Conservation (phyloP, 2,113 vertebrate genomes). For the Onychostruthus taczanowskii region DNA sequence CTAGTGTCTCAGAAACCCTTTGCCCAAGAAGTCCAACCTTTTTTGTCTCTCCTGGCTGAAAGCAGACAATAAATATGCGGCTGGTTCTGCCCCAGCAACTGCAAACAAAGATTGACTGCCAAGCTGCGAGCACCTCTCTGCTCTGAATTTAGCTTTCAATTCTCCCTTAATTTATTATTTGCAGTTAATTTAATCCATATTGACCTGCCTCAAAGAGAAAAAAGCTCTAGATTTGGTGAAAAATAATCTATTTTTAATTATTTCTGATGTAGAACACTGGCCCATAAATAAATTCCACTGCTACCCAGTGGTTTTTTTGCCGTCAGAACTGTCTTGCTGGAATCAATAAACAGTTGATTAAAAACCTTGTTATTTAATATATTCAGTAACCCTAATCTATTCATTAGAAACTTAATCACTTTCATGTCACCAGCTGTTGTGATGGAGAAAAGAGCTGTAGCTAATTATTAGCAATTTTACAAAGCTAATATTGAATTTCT, state of each 20-base stretch:
- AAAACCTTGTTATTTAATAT: conserved; percentile 77
- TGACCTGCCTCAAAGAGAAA: conserved; percentile 38
- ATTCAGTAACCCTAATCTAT: conserved; percentile 72
- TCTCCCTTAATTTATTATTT: conserved; percentile 62
- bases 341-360: conserved; percentile 77
- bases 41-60: neutral
- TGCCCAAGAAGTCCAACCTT: neutral
- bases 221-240: conserved; percentile 50
- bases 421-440: conserved; percentile 76
- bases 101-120: conserved; percentile 3
- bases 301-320: conserved; percentile 36
- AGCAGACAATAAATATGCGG: neutral
- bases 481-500: conserved; percentile 80
- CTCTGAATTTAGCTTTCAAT: conserved; percentile 34
- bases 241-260: conserved; percentile 74
- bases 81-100: neutral
- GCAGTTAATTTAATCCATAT: conserved; percentile 59
- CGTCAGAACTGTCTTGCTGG: conserved; percentile 63
- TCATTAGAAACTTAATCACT: conserved; percentile 78
- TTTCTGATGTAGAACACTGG: conserved; percentile 51
- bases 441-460: conserved; percentile 72
- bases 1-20: neutral
- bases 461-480: conserved; percentile 83
- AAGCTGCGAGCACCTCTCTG: neutral
- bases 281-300: conserved; percentile 44